These are phyloP conservation scores for Neoarius graeffei DNA, from an alignment of 2,113 vertebrate genomes.

Conservation along the genomic window DNA sequence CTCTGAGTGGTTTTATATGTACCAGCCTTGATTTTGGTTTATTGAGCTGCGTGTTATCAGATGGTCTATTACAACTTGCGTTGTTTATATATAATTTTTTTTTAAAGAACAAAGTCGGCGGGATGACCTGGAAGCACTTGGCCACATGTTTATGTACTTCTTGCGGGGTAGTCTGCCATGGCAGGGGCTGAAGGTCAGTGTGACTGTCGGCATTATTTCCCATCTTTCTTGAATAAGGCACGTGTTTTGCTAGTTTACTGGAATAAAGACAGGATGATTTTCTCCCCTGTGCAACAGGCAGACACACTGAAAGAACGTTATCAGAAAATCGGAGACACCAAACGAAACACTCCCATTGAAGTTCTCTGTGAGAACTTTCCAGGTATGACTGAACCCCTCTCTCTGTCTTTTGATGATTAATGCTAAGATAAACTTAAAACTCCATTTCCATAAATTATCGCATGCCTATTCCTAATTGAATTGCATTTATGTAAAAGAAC, in stretches of 20 bases:
- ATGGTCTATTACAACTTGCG: not conserved
- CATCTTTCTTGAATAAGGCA: not conserved
- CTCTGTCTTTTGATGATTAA: not conserved
- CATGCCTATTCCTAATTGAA: not conserved
- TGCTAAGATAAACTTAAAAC: not conserved
- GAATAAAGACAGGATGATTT: conserved; percentile 17
- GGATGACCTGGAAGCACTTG: conserved; percentile 97
- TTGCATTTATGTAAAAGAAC: not conserved
- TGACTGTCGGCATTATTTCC: not conserved
- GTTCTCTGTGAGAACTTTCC: conserved; percentile 99
- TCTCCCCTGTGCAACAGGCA: conserved; percentile 74
- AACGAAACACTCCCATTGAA: conserved; percentile 97
- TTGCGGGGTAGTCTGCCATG: conserved; percentile 97
- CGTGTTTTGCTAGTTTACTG: not conserved
- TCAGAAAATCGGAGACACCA: conserved; percentile 99
- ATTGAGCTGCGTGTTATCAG: not conserved
- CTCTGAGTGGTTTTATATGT: not conserved
- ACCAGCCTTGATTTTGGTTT: not conserved
- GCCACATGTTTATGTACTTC: conserved; percentile 99
- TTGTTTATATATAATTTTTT: conserved; percentile 35
- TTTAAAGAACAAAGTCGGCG: conserved; percentile 92
- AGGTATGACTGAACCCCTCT: conserved; percentile 72
- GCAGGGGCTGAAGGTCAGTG: conserved; percentile 94
- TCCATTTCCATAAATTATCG: not conserved
- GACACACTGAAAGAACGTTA: conserved; percentile 98